These are phyloP conservation scores for Mobula birostris DNA, from an alignment of 2,113 vertebrate genomes.

Conservation along the genomic window DNA sequence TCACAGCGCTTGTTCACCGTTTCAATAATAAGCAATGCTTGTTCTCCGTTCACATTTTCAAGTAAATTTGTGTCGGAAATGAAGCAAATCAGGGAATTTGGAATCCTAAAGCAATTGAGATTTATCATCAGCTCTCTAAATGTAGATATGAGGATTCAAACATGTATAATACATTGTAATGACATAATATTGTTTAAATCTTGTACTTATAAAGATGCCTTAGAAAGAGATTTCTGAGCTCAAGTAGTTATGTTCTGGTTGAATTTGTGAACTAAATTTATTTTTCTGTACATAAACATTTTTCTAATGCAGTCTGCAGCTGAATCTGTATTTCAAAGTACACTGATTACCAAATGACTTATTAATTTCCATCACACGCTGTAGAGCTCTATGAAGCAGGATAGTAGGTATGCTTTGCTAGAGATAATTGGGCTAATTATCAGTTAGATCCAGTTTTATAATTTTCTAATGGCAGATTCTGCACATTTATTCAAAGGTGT, in stretches of 20 bases:
- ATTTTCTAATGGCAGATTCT: neutral
- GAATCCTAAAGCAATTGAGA: constrained; percentile 34
- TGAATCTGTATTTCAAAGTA: neutral
- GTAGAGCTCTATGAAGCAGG: neutral
- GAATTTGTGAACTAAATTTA: neutral
- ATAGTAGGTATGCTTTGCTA: neutral
- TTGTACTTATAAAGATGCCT: neutral
- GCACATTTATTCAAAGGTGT: neutral
- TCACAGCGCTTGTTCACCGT: neutral
- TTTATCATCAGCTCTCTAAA: neutral
- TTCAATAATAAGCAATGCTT: neutral
- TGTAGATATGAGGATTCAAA: neutral
- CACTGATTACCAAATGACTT: neutral
- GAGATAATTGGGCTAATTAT: neutral
- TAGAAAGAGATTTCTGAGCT: neutral
- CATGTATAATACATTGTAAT: neutral
- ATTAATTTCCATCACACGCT: neutral
- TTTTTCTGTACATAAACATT: neutral
- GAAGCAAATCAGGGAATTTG: constrained; percentile 40
- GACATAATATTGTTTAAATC: neutral
- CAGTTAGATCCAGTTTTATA: neutral
- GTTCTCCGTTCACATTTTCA: neutral
- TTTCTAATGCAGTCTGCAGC: neutral
- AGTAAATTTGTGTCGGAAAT: neutral
- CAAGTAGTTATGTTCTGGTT: neutral